Percentiles rank a stretch among this genome's conserved stretches.
These are phyloP conservation scores for Polypterus bichir DNA, from an alignment of 2,113 vertebrate species.

Conservation along the genomic window DNA sequence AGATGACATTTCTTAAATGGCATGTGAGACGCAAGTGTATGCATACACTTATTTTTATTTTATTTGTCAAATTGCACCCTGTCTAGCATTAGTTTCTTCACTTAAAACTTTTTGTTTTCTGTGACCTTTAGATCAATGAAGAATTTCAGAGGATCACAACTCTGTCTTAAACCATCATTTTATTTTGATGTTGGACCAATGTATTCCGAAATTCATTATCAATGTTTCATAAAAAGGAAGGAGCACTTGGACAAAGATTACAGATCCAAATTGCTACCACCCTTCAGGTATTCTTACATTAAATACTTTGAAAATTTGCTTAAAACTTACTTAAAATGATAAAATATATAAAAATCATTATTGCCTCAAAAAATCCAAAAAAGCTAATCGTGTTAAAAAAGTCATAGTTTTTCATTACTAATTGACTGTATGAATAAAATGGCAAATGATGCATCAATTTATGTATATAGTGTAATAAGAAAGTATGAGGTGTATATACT, in stretches of 20 bases:
- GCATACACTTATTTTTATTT: constrained; percentile 5
- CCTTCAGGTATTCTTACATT: constrained; percentile 13
- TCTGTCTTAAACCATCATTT: constrained; percentile 19
- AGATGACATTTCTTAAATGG: background rate
- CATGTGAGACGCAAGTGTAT: constrained; percentile 1
- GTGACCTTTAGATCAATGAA: constrained; percentile 15
- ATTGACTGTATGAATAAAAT: no score
- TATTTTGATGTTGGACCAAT: constrained; percentile 21
- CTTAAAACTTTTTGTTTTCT: constrained; percentile 5
- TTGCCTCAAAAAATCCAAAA: no score
- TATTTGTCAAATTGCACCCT: background rate
- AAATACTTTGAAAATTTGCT: no score
- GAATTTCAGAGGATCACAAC: constrained; percentile 23
- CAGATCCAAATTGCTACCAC: constrained; percentile 3
- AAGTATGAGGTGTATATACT: no score
- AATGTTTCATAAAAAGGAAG: constrained; percentile 19
- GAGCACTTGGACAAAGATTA: constrained; percentile 15
- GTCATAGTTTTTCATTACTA: no score
- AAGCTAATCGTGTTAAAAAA: no score
- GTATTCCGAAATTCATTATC: constrained; percentile 16
- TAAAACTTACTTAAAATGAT: no score
- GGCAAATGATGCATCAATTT: no score
- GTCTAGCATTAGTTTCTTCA: no score
- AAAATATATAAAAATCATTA: no score
- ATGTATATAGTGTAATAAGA: no score